Evolutionary conservation across 2,797 vertebrate species (phyloP).

Genomic region (Synaphobranchus kaupii): DNA sequence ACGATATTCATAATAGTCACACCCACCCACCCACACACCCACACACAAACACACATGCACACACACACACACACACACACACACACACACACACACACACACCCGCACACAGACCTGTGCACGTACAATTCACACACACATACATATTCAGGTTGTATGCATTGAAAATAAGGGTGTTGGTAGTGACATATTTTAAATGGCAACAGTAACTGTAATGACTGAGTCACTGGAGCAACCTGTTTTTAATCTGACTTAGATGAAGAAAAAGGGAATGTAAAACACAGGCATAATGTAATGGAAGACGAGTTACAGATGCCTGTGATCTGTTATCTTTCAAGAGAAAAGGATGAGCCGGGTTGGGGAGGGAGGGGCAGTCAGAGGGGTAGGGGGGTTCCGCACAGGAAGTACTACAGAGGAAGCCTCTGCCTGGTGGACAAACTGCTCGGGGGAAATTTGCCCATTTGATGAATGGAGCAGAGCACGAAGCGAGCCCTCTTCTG

Average conservation of each 20-base stretch:
- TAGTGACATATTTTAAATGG: neutral
- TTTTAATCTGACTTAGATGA: neutral
- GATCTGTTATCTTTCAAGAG: neutral
- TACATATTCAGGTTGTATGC: neutral
- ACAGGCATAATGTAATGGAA: neutral
- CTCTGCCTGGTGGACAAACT: neutral
- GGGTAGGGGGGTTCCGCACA: neutral
- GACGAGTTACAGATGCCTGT: neutral
- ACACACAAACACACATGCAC: too few species aligned
- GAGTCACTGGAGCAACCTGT: neutral
- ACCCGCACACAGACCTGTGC: too few species aligned
- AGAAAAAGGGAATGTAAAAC: neutral
- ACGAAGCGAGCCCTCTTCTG: neutral
- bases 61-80: neutral
- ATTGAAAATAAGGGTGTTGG: neutral
- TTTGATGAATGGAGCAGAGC: neutral
- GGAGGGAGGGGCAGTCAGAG: neutral
- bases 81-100: constrained; percentile 2
- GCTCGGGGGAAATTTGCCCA: neutral
- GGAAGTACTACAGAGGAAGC: neutral
- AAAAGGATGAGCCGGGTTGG: neutral
- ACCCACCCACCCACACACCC: neutral
- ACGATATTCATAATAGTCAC: neutral
- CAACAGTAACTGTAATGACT: neutral
- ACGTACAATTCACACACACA: constrained; percentile 10